Evolutionary conservation across 2,113 vertebrate genomes (phyloP).

Genomic region (Lepidothrix coronata): DNA sequence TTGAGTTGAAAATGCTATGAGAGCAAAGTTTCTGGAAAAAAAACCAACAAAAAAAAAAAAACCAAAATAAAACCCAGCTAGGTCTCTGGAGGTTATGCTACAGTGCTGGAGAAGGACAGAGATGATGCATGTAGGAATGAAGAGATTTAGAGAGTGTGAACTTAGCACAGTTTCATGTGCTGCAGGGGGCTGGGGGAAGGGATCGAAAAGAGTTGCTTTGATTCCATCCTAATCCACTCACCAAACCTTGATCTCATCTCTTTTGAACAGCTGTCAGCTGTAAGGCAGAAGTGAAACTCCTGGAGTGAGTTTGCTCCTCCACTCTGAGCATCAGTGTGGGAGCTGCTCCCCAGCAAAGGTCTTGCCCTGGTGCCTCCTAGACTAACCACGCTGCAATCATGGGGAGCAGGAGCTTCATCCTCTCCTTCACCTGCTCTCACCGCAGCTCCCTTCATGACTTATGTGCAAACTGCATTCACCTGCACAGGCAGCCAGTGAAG

Average conservation of each 20-base stretch:
- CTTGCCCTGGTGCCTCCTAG: not conserved
- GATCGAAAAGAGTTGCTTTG: not conserved
- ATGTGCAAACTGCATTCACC: not conserved
- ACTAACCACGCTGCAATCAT: not conserved
- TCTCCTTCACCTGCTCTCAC: not conserved
- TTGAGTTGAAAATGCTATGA: not conserved
- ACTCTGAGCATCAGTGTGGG: not conserved
- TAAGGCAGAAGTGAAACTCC: not conserved
- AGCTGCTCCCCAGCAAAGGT: not conserved
- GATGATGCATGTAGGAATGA: not conserved
- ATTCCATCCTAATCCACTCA: not conserved
- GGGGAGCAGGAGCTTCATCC: not conserved
- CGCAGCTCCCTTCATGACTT: not conserved
- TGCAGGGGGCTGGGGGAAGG: not conserved
- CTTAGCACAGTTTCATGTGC: not conserved
- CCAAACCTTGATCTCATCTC: not conserved
- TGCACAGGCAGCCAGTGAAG: not conserved
- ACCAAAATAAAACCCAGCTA: not conserved
- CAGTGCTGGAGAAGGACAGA: not conserved
- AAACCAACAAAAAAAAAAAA: not conserved
- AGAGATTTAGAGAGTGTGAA: not conserved
- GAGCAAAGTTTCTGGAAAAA: not conserved
- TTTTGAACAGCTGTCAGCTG: not conserved
- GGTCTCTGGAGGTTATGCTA: not conserved
- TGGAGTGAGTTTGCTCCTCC: not conserved